Percentiles rank a stretch among this genome's conserved stretches.
Evolutionary conservation across 2,888 invertebrate genomes (phyloP).

Genomic region (Stenolophus ochropezus): DNA sequence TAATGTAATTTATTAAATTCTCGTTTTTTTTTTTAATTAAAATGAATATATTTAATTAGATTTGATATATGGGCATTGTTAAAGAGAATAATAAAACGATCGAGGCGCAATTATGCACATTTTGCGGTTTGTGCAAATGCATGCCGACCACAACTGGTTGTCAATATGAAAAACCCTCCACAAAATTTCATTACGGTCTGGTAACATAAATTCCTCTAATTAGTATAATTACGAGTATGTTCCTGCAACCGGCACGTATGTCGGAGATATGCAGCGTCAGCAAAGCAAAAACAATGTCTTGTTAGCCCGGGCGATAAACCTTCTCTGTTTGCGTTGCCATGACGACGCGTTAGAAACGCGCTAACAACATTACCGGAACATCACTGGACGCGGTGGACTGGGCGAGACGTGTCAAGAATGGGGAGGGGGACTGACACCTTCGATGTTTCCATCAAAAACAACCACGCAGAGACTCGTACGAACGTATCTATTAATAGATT

Average conservation of each 20-base stretch:
- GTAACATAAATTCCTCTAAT: not conserved
- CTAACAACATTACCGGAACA: not conserved
- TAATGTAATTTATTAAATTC: too few species aligned
- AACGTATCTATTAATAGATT: too few species aligned
- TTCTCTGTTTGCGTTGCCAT: not conserved
- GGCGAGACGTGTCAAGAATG: not conserved
- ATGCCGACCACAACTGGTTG: not conserved
- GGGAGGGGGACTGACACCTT: not conserved
- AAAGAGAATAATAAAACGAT: not conserved
- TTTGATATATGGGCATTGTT: not conserved
- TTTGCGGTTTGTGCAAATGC: not conserved
- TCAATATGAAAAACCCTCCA: not conserved
- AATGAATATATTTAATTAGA: not conserved
- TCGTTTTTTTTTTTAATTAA: too few species aligned
- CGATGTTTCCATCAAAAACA: not conserved
- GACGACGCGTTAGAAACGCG: not conserved
- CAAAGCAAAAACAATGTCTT: not conserved
- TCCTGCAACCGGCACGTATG: not conserved
- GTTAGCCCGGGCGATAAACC: not conserved
- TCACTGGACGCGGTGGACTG: not conserved
- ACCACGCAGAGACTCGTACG: not conserved
- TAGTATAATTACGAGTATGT: not conserved
- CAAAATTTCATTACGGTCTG: not conserved
- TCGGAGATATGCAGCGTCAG: not conserved
- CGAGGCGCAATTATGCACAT: not conserved